phyloP scores from a whole-genome alignment of 2,888 invertebrate genomes.

The Lingula anatina region DNA sequence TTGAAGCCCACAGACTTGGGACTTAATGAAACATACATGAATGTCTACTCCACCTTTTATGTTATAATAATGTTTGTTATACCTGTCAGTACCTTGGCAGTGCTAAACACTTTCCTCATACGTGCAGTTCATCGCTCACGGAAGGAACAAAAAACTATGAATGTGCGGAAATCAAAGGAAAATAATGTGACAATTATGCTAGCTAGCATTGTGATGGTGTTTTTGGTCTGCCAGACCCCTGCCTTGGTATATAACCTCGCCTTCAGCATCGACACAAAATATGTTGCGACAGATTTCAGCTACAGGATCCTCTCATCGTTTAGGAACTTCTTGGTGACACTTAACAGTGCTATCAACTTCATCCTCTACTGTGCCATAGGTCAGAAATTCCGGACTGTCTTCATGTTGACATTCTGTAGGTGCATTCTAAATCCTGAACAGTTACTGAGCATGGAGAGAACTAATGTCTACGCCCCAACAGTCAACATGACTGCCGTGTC shows the following conservation, averaged over 20 bases:
- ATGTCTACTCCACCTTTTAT: slow-evolving; percentile 89
- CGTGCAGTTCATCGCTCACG: slow-evolving; percentile 80
- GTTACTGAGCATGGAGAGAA: no score
- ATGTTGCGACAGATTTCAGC: slow-evolving; percentile 57
- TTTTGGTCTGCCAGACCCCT: slow-evolving; percentile 83
- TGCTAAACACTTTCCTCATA: slow-evolving; percentile 80
- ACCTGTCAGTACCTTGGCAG: slow-evolving; percentile 81
- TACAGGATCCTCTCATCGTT: slow-evolving; percentile 38
- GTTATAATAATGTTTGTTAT: slow-evolving; percentile 89
- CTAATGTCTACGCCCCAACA: no score
- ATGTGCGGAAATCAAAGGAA: slow-evolving; percentile 84
- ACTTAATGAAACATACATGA: slow-evolving; percentile 65
- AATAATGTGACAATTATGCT: slow-evolving; percentile 93
- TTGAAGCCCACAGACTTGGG: slow-evolving; percentile 63
- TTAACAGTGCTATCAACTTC: slow-evolving; percentile 97
- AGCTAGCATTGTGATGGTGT: slow-evolving; percentile 87
- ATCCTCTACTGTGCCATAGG: slow-evolving; percentile 97
- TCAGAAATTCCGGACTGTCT: slow-evolving; percentile 73
- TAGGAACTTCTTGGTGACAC: slow-evolving; percentile 82
- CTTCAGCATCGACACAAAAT: slow-evolving; percentile 61
- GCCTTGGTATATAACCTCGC: slow-evolving; percentile 63
- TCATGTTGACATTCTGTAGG: slow-evolving; percentile 41
- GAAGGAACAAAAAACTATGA: slow-evolving; percentile 71
- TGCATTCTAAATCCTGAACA: slow-evolving; percentile 12
- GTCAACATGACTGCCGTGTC: no score